Percentiles rank a stretch among this genome's conserved stretches.
Conservation (phyloP, 1,140 invertebrate species). For the Druon quercuslanigerum region DNA sequence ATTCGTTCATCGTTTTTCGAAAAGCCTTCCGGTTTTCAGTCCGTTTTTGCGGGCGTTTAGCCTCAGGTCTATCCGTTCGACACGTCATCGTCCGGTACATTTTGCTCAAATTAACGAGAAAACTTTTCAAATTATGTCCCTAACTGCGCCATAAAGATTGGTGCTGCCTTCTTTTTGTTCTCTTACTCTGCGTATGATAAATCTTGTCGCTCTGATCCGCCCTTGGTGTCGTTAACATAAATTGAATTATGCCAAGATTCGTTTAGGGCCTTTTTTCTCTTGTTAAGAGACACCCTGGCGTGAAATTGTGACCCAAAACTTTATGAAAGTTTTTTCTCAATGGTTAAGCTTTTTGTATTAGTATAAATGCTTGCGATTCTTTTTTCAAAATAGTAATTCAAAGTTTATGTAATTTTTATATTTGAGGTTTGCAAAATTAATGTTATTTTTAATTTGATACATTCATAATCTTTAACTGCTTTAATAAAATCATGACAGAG, state of each 20-base stretch:
- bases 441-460: no score
- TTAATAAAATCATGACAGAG: no score
- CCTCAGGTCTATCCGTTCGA: conserved; percentile 34
- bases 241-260: not conserved
- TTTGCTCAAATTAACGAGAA: conserved; percentile 70
- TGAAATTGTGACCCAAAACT: no score
- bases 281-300: not conserved
- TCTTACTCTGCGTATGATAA: conserved; percentile 45
- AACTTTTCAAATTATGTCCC: conserved; percentile 71
- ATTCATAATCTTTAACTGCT: no score
- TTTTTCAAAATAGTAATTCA: no score
- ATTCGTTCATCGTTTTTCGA: conserved; percentile 51
- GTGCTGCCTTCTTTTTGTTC: not conserved
- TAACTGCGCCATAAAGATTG: conserved; percentile 40
- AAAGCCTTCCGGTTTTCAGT: conserved; percentile 36
- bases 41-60: conserved; percentile 39
- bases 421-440: no score
- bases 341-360: no score
- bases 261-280: not conserved
- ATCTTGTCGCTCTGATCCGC: conserved; percentile 40
- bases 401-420: no score
- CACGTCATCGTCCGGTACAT: conserved; percentile 48
- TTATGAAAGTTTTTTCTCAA: no score
- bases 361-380: no score
- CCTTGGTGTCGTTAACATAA: not conserved